Evolutionary conservation across 2,113 vertebrate species (phyloP), one percentile per base, ranked within the genome.

Genomic region (Pipra filicauda): DNA sequence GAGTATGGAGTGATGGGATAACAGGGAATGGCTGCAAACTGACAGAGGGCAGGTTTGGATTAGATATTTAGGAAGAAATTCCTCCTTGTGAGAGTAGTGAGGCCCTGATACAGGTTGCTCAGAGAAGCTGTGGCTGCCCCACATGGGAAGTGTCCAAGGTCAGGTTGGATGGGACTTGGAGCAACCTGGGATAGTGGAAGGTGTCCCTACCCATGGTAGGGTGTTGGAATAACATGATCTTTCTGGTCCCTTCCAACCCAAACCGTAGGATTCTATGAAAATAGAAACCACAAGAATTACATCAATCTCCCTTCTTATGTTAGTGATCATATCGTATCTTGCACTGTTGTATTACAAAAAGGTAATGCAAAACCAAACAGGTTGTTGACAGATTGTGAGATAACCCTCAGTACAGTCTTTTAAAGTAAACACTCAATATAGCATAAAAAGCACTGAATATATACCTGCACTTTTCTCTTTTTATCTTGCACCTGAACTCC

Each of bases 231-330:
- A 12, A 31, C 11, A 12, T 57, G 54, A 57, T 23, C 57, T 61
- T 61, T 37, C 11, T 7, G n/a, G 23, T 61, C 15, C 58, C 58
- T 61, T 61, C n/a, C 23, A 61, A 61, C 22, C 11, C n/a, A 37
- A 58, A 58, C 4, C 15, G 24, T 59, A 37, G n/a, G 23, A 59
- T 95, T 97, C 97, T 98, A 80, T 49, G 77, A 88, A 92, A 54
- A 89, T 23, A 57, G 2, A 69, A 49, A 46, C 41, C 19, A 64
- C 15, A 64, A 4, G 7, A 54, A 41, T 39, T 46, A 46, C 31
- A 46, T 39, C 55, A 14, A 16, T 31, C 6, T 74, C 43, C 55
- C 62, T 52, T 66, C 33, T 21, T 15, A 58, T 7, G 13, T 26
- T 51, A 48, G 24, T 15, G 37, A 67, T 21, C 0, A 0, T 11